Evolutionary conservation across 2,888 invertebrate genomes (phyloP), one percentile per base, ranked within the genome.

Genomic region (Tortrix viridana): DNA sequence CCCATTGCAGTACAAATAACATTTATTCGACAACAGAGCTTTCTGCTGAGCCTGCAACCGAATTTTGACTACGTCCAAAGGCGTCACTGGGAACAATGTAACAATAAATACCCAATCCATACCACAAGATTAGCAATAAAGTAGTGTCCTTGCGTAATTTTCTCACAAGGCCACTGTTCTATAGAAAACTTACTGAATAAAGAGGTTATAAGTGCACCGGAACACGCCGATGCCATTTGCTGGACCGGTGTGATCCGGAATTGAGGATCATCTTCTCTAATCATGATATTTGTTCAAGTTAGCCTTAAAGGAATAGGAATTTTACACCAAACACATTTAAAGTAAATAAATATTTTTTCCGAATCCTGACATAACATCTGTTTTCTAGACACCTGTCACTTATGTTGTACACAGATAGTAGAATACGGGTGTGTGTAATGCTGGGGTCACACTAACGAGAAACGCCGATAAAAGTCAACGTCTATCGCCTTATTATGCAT

Each of bases 61-160:
- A 67, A 99, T 98, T 93, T 99, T 99, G 0, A 99, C 97, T n/a
- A 99, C 99, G 93, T 99, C 99, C 71, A 99, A 90, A 0, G 99
- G 99, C 0, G 99, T 99, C 92, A 99, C 98, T 98, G 85, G 38
- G 93, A 94, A 73, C 4, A 49, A 52, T 9, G 18, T 6, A 50
- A 18, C 32, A 41, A 53, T 14, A 53, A 41, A 53, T 32, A 41
- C 19, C 14, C 0, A n/a, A n/a, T n/a, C n/a, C 20, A 23, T 41
- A 47, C 23, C 14, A n/a, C 3, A 5, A 14, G 5, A 16, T 16
- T 12, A 41, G n/a, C 6, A 41, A 14, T 41, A 41, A 6, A n/a
- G 6, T 41, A n/a, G 32, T 32, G 32, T 32, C 32, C 12, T 32
- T 12, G 32, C 12, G 12, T 12, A 32, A 32, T 32, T 32, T 12